A percentile compares a stretch with the other conserved stretches of the same genome.
phyloP scores from a whole-genome alignment of 2,888 invertebrate species.

The Artemia sp. region DNA sequence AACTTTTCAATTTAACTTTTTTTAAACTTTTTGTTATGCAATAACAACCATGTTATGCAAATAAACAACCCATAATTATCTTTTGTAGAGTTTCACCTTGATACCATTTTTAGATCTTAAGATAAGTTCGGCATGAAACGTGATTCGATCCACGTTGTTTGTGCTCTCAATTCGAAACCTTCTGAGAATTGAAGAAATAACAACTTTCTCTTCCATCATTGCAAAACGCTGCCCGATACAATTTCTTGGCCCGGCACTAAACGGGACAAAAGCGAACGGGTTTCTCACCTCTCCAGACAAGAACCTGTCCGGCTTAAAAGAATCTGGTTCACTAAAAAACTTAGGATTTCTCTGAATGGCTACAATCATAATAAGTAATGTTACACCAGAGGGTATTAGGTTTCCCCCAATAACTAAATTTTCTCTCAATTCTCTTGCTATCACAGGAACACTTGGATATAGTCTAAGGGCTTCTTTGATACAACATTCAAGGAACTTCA shows the following conservation, averaged over 20 bases:
- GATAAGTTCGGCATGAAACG: slow-evolving; percentile 42
- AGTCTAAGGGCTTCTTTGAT: slow-evolving; percentile 27
- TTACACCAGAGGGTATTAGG: slow-evolving; percentile 25
- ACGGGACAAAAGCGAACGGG: slow-evolving; percentile 34
- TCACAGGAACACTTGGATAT: slow-evolving; percentile 26
- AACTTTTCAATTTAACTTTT: no score
- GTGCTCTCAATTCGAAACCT: slow-evolving; percentile 40
- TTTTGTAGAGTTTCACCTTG: slow-evolving; percentile 30
- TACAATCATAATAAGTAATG: slow-evolving; percentile 27
- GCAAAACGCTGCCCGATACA: slow-evolving; percentile 42
- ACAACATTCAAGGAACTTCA: slow-evolving; percentile 26
- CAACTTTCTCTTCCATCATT: slow-evolving; percentile 40
- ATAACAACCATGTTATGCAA: no score
- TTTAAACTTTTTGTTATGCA: no score
- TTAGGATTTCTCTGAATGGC: slow-evolving; percentile 36
- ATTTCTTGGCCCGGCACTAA: slow-evolving; percentile 35
- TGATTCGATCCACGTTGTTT: slow-evolving; percentile 41
- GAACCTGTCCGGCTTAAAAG: slow-evolving; percentile 40
- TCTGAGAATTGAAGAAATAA: slow-evolving; percentile 41
- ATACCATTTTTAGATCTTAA: slow-evolving; percentile 43
- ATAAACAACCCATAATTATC: neutral
- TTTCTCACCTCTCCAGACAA: slow-evolving; percentile 34
- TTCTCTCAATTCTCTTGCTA: slow-evolving; percentile 24
- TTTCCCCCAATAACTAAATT: slow-evolving; percentile 24
- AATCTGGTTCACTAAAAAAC: slow-evolving; percentile 37